Base-by-base conservation (phyloP, 2,888 invertebrate species). In the Drosophila kuntzei region DNA sequence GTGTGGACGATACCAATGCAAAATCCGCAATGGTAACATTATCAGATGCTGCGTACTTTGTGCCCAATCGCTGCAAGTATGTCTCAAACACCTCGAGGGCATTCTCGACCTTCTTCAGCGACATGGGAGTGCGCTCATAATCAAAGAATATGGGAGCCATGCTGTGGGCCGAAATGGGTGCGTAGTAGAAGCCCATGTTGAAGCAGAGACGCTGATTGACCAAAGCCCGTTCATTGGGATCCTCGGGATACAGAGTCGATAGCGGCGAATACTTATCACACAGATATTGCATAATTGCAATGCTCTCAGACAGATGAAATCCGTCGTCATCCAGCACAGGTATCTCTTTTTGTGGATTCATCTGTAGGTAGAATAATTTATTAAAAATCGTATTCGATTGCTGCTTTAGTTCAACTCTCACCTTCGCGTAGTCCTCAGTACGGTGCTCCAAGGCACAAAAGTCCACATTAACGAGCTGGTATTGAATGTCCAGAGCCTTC, bases 161-260 rank as follows among this genome's bases (percentile, higher is more conserved):
- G 36, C 84, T 87, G 41, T 92, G 90, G 2, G 89, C 89, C 37
- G 89, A 84, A 82, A 96, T 95, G 77, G 94, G 94, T 27, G 94
- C 94, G 90, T 96, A 96, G 90, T 95, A 96, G 50, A 95, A 95
- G 1, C 95, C 95, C 89, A 96, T 93, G 89, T 96, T 96, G 91
- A 97, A 97, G 85, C 95, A 95, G 37, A 97, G 92, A 5, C 96
- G 94, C 79, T 96, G 96, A 91, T 97, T 97, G 3, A 97, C 95
- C 57, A 96, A 90, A 0, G 96, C 96, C 70, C 97, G 94, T 80
- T 93, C 89, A 91, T 94, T 94, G 0, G 95, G 93, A 69, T 96
- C 95, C 72, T 94, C 94, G 0, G 97, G 97, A 90, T 97, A 97
- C 0, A 97, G 91, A 7, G 93, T 91, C 12, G 94, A 94, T 9